Evolutionary conservation across 1,140 invertebrate genomes (phyloP).

Genomic region (Drosophila auraria): DNA sequence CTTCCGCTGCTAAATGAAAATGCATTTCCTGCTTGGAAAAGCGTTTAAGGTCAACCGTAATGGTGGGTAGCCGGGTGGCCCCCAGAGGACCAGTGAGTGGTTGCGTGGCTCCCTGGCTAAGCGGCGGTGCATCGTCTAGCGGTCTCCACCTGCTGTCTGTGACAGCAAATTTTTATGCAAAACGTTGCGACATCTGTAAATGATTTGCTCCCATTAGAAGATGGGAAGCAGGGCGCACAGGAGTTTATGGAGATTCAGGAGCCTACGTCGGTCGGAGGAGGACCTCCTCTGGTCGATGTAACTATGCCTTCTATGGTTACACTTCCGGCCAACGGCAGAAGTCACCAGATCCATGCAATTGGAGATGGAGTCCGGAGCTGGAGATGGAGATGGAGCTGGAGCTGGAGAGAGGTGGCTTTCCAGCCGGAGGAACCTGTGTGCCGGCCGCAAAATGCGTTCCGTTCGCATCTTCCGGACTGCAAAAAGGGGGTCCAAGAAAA

Average conservation of each 20-base stretch:
- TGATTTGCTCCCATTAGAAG: conserved; percentile 77
- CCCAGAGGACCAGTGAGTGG: neutral
- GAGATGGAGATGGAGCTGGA: neutral
- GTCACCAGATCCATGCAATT: conserved; percentile 41
- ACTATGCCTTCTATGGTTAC: conserved; percentile 58
- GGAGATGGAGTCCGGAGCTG: conserved; percentile 5
- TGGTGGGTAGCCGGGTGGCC: neutral
- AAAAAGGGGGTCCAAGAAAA: conserved; percentile 32
- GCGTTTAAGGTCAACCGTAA: conserved; percentile 60
- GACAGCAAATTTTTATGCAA: conserved; percentile 74
- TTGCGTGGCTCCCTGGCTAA: conserved; percentile 5
- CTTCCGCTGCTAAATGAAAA: conserved; percentile 84
- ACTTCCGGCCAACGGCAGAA: conserved; percentile 64
- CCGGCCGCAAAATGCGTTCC: conserved; percentile 71
- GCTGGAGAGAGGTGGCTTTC: conserved; percentile 10
- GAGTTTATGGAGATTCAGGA: conserved; percentile 19
- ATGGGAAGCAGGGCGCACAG: conserved; percentile 3
- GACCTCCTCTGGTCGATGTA: conserved; percentile 6
- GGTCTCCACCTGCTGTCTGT: conserved; percentile 41
- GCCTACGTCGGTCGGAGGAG: neutral
- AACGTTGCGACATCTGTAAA: conserved; percentile 80
- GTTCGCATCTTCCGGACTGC: conserved; percentile 59
- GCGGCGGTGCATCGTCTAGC: neutral
- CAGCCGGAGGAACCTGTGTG: conserved; percentile 24
- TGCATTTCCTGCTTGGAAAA: conserved; percentile 82